Percentiles rank a stretch among this genome's conserved stretches.
Evolutionary conservation across 2,113 vertebrate genomes (phyloP).

Genomic region (Acanthochromis polyacanthus): DNA sequence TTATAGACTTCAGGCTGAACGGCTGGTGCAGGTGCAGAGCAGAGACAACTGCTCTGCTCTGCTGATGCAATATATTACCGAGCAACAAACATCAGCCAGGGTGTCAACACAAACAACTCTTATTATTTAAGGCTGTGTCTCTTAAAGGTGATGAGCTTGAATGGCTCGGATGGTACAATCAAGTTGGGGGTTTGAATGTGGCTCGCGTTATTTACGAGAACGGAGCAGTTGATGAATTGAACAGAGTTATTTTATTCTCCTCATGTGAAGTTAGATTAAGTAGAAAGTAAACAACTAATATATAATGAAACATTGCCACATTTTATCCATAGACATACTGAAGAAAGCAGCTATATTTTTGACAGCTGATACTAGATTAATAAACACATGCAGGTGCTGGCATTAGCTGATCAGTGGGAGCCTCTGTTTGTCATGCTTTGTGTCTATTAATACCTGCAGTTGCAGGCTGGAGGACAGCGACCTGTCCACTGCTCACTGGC

Average conservation of each 20-base stretch:
- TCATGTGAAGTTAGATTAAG: slow-evolving; percentile 21
- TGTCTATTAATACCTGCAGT: slow-evolving; percentile 68
- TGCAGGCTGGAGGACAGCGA: slow-evolving; percentile 26
- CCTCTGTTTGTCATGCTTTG: slow-evolving; percentile 8
- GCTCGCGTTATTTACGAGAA: slow-evolving; percentile 50
- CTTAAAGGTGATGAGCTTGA: slow-evolving; percentile 67
- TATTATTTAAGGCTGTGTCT: slow-evolving; percentile 76
- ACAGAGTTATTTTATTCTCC: slow-evolving; percentile 38
- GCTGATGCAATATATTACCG: slow-evolving; percentile 70
- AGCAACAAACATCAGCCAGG: slow-evolving; percentile 70
- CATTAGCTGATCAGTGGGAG: too few species aligned
- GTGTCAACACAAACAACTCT: slow-evolving; percentile 70
- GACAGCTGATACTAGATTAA: background rate
- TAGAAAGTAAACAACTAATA: background rate
- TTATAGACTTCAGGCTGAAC: slow-evolving; percentile 74
- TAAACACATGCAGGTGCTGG: background rate
- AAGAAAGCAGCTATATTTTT: background rate
- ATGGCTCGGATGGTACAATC: slow-evolving; percentile 48
- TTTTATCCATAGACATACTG: slow-evolving; percentile 7
- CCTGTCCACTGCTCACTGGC: slow-evolving; percentile 50
- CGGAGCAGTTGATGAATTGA: slow-evolving; percentile 23
- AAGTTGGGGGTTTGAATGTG: slow-evolving; percentile 18
- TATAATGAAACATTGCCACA: too few species aligned
- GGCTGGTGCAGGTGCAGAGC: slow-evolving; percentile 75
- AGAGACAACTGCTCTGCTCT: slow-evolving; percentile 75